Percentiles rank a stretch among this genome's conserved stretches.
phyloP scores from a whole-genome alignment of 2,888 invertebrate genomes.

The Teinopalpus imperialis region DNA sequence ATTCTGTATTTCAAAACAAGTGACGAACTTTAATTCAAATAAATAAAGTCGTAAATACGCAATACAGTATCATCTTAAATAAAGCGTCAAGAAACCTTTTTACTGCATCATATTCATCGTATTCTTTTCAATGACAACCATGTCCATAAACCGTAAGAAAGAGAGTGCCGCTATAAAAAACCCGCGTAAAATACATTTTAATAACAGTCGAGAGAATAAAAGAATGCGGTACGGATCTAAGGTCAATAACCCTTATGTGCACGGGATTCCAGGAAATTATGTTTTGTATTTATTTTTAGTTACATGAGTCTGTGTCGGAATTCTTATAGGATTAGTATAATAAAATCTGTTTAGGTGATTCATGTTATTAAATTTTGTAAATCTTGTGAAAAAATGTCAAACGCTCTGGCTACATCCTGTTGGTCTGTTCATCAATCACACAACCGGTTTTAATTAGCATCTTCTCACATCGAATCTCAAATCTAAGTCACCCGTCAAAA shows the following conservation, averaged over 20 bases:
- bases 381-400: constrained; percentile 12
- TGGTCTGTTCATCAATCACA: constrained; percentile 18
- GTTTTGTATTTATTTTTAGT: constrained; percentile 11
- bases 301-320: constrained; percentile 8
- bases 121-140: background rate
- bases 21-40: no score
- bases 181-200: constrained; percentile 1
- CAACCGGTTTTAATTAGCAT: constrained; percentile 25
- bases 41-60: no score
- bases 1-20: no score
- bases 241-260: constrained; percentile 15
- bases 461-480: constrained; percentile 16
- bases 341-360: constrained; percentile 1
- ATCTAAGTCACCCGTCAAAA: constrained; percentile 23
- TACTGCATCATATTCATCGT: no score
- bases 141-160: constrained; percentile 8
- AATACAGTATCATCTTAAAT: no score
- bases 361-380: constrained; percentile 5
- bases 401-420: constrained; percentile 22
- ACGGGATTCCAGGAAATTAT: constrained; percentile 8
- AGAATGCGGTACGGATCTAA: constrained; percentile 4
- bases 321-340: constrained; percentile 9
- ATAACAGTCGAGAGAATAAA: constrained; percentile 14
- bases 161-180: constrained; percentile 13
- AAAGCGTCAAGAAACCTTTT: no score